Conservation (phyloP, 2,888 invertebrate genomes). For the Epirrhoe tristata region DNA sequence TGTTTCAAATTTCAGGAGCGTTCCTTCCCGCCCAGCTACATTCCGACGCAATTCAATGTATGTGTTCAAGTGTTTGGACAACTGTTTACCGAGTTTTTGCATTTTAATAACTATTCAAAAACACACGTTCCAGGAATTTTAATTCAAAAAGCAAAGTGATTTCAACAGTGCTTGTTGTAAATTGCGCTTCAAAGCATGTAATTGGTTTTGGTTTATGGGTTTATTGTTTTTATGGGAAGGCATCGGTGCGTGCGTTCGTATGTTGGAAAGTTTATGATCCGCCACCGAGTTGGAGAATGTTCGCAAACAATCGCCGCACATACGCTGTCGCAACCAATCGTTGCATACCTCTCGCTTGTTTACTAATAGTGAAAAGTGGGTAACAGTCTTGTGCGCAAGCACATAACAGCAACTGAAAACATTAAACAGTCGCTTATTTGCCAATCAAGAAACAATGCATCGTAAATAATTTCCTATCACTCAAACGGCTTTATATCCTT, state of each 20-base stretch:
- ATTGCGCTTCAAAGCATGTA: slow-evolving; percentile 70
- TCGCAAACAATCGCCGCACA: slow-evolving; percentile 48
- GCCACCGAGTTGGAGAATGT: slow-evolving; percentile 56
- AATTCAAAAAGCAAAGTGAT: slow-evolving; percentile 40
- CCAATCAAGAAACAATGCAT: slow-evolving; percentile 42
- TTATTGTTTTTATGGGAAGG: slow-evolving; percentile 69
- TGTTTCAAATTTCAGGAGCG: slow-evolving; percentile 46
- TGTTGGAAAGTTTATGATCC: slow-evolving; percentile 57
- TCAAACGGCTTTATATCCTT: slow-evolving; percentile 31
- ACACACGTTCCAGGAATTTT: slow-evolving; percentile 38
- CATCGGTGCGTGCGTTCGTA: slow-evolving; percentile 57
- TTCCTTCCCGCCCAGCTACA: slow-evolving; percentile 42
- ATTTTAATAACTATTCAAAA: slow-evolving; percentile 41
- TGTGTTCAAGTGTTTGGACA: slow-evolving; percentile 43
- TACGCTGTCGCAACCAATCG: slow-evolving; percentile 43
- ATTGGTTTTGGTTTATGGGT: slow-evolving; percentile 76
- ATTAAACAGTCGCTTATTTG: slow-evolving; percentile 40
- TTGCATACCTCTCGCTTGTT: slow-evolving; percentile 40
- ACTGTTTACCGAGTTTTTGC: slow-evolving; percentile 44
- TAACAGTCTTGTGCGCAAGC: slow-evolving; percentile 34
- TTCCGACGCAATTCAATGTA: slow-evolving; percentile 40
- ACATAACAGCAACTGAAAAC: slow-evolving; percentile 39
- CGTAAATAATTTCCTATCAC: slow-evolving; percentile 38
- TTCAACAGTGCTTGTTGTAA: slow-evolving; percentile 45
- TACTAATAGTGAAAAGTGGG: slow-evolving; percentile 41